Conservation (phyloP, 2,888 invertebrate species). For the Apamea epomidion region DNA sequence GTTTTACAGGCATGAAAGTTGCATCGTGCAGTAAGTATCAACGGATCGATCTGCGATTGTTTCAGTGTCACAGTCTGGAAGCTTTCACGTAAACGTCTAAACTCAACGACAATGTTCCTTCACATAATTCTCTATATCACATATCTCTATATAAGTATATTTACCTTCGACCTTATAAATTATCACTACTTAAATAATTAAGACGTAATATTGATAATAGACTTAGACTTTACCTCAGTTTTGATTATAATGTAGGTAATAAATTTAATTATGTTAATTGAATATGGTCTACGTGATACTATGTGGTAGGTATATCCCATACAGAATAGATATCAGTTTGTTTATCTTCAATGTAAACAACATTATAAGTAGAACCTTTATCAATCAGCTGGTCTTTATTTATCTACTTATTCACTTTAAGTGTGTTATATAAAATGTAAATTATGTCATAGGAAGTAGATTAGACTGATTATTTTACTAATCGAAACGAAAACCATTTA, state of each 20-base stretch:
- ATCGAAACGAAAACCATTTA: constrained; percentile 25
- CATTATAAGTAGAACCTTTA: constrained; percentile 21
- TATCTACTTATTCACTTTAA: constrained; percentile 34
- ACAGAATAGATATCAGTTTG: constrained; percentile 17
- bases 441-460: constrained; percentile 50
- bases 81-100: neutral
- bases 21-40: neutral
- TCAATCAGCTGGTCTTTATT: constrained; percentile 55
- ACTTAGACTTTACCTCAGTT: constrained; percentile 15
- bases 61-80: neutral
- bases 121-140: neutral
- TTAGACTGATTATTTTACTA: constrained; percentile 20
- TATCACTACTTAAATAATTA: neutral
- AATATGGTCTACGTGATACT: constrained; percentile 45
- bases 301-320: constrained; percentile 38
- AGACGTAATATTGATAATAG: constrained; percentile 17
- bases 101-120: neutral
- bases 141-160: too few species aligned
- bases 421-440: constrained; percentile 15
- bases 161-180: neutral
- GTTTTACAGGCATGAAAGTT: neutral
- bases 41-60: neutral
- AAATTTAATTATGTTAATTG: constrained; percentile 51
- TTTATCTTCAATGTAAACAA: constrained; percentile 52
- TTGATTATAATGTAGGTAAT: constrained; percentile 17